Evolutionary conservation across 2,888 invertebrate species (phyloP).

Genomic region (Andrena haemorrhoa): DNA sequence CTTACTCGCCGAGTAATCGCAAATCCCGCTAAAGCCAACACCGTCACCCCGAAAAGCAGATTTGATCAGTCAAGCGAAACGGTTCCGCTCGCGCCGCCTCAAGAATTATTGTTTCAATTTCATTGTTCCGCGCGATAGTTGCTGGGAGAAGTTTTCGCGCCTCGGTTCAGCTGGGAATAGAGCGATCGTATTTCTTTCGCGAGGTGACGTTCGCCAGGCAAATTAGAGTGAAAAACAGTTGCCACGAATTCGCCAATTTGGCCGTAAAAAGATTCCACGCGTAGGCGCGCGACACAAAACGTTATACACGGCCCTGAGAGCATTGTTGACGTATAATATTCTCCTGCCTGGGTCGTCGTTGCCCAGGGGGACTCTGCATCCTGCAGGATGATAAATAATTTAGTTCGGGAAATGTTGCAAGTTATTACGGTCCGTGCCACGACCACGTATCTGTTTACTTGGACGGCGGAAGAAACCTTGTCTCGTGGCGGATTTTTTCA

Average conservation of each 20-base stretch:
- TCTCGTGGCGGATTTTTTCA: constrained; percentile 48
- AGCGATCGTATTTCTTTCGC: constrained; percentile 23
- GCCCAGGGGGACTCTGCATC: constrained; percentile 69
- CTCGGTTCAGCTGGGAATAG: not conserved
- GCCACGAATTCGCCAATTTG: constrained; percentile 31
- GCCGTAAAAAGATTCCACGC: constrained; percentile 39
- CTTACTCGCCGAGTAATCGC: no score
- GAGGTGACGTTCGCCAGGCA: constrained; percentile 8
- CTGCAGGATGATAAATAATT: constrained; percentile 77
- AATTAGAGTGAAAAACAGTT: constrained; percentile 36
- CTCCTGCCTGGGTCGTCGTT: constrained; percentile 69
- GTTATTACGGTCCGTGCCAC: constrained; percentile 69
- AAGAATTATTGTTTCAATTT: constrained; percentile 10
- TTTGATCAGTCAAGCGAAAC: no score
- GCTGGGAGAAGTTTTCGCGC: not conserved
- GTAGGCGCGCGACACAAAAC: constrained; percentile 55
- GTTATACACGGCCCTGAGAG: constrained; percentile 64
- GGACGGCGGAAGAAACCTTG: constrained; percentile 46
- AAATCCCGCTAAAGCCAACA: no score
- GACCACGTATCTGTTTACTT: constrained; percentile 43
- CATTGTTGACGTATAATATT: constrained; percentile 74
- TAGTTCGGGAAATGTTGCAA: constrained; percentile 73
- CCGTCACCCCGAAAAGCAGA: no score
- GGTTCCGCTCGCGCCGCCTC: no score
- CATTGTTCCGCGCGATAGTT: not conserved